Percentiles rank a stretch among this genome's conserved stretches.
phyloP scores from a whole-genome alignment of 2,797 vertebrate genomes.

The Varecia variegata region DNA sequence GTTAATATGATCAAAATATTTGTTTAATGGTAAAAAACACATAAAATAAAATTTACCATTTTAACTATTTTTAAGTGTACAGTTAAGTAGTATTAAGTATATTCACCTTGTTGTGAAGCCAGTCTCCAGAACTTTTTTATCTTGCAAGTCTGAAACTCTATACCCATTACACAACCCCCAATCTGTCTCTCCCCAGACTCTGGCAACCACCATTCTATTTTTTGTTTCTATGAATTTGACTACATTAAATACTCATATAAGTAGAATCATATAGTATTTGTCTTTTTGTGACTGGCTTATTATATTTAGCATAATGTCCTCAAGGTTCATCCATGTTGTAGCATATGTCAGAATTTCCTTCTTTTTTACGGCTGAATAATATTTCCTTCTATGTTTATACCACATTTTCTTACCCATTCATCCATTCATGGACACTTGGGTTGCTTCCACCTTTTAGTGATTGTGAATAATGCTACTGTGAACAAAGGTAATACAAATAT shows the following conservation, averaged over 20 bases:
- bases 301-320: neutral
- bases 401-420: neutral
- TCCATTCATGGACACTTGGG: neutral
- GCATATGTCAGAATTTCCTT: neutral
- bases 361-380: neutral
- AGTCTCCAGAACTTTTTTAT: neutral
- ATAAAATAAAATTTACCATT: neutral
- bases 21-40: neutral
- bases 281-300: neutral
- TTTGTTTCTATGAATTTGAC: neutral
- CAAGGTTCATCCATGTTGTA: neutral
- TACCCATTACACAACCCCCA: neutral
- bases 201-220: neutral
- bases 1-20: neutral
- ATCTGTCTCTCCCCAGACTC: no score
- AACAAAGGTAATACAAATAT: neutral
- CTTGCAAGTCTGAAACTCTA: neutral
- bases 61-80: neutral
- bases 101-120: neutral
- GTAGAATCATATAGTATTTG: neutral
- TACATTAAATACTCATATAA: neutral
- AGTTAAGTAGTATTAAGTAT: neutral
- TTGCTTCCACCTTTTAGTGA: neutral
- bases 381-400: neutral
- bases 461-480: neutral